A percentile compares a stretch with the other conserved stretches of the same genome.
Evolutionary conservation across 2,797 vertebrate species (phyloP).

Genomic region (Enteromius argenteus): DNA sequence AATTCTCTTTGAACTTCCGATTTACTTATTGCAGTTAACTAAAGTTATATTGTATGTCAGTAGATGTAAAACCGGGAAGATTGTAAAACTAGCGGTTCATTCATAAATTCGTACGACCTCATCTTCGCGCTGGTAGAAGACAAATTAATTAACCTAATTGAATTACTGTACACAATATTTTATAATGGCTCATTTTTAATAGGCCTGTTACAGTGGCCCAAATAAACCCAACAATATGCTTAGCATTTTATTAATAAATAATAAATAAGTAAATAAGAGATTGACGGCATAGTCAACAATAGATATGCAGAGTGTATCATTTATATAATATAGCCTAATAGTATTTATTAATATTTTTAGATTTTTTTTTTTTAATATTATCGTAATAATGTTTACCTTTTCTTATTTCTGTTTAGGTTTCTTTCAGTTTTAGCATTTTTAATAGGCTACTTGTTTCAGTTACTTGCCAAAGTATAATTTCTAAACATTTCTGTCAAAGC

Average conservation of each 20-base stretch:
- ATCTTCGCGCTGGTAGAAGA: background rate
- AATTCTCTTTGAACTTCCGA: too few species aligned
- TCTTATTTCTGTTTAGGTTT: background rate
- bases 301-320: background rate
- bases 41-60: too few species aligned
- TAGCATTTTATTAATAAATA: background rate
- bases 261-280: background rate
- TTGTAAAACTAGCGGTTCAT: too few species aligned
- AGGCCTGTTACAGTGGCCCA: background rate
- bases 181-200: background rate
- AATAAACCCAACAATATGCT: background rate
- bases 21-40: too few species aligned
- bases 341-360: background rate
- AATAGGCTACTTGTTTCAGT: too few species aligned
- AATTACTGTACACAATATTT: background rate
- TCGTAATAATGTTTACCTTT: background rate
- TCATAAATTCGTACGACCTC: too few species aligned
- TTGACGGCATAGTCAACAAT: background rate
- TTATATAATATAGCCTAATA: background rate
- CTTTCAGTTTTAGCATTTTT: background rate
- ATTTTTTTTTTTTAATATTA: too few species aligned
- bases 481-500: too few species aligned
- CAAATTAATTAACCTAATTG: background rate
- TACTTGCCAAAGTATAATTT: too few species aligned
- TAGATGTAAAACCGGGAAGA: too few species aligned